Evolutionary conservation across 92 coral and sea anemone genomes (phyloP).

Genomic region (Phymanthus crucifer): DNA sequence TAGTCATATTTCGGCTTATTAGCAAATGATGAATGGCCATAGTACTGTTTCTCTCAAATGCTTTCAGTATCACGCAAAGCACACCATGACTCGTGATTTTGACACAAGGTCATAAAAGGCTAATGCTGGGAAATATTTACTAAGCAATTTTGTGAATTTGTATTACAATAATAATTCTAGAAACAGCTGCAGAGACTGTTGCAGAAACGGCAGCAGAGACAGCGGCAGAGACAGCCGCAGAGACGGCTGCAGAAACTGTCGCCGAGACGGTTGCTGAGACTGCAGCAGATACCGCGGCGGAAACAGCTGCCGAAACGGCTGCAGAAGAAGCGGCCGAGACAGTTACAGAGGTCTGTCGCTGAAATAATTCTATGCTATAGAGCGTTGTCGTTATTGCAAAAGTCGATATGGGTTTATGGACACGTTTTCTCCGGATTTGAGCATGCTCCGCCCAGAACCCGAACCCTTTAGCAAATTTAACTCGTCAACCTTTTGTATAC

Average conservation of each 20-base stretch:
- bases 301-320: not conserved
- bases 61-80: too few relatives aligned
- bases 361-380: not conserved
- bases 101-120: too few relatives aligned
- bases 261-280: conserved; percentile 36
- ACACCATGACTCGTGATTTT: too few relatives aligned
- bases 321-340: not conserved
- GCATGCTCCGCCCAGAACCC: too few relatives aligned
- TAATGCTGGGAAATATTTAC: not conserved
- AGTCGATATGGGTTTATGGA: too few relatives aligned
- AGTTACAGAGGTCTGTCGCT: not conserved
- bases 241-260: conserved; percentile 31
- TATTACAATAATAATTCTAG: conserved; percentile 11
- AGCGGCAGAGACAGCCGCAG: conserved; percentile 40
- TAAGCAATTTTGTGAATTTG: not conserved
- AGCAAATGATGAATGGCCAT: too few relatives aligned
- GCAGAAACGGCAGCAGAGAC: conserved; percentile 37
- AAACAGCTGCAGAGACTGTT: conserved; percentile 31
- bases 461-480: too few relatives aligned
- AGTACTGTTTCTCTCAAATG: too few relatives aligned
- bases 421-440: too few relatives aligned
- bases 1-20: too few relatives aligned
- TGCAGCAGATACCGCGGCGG: conserved; percentile 28
- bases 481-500: too few relatives aligned
- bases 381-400: too few relatives aligned